These are phyloP conservation scores for Labeo catla DNA, from an alignment of 2,113 vertebrate genomes.

Conservation along the genomic window DNA sequence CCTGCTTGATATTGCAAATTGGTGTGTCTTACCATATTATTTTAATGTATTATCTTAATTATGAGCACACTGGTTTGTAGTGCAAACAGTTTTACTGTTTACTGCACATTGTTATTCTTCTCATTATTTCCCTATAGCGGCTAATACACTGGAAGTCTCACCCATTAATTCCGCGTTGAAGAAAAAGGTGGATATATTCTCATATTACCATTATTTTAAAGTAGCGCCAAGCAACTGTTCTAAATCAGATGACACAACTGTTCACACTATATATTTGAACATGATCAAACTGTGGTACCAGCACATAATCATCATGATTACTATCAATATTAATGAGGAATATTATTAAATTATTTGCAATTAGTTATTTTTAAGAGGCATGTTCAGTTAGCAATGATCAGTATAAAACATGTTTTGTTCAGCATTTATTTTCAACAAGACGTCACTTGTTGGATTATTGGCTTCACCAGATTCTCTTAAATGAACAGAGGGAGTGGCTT, in stretches of 20 bases:
- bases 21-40: no score
- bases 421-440: background rate
- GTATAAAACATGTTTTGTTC: background rate
- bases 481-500: constrained; percentile 12
- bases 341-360: background rate
- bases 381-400: background rate
- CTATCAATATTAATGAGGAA: background rate
- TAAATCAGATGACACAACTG: background rate
- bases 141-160: no score
- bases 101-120: no score
- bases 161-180: no score
- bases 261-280: background rate
- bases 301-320: background rate
- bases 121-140: no score
- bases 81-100: no score
- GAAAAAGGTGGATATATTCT: background rate
- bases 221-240: background rate
- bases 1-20: no score
- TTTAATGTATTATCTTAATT: no score
- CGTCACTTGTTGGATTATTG: background rate
- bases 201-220: background rate
- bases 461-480: background rate
- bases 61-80: no score
- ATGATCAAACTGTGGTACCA: constrained; percentile 38
- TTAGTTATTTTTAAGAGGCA: background rate